Percentiles rank a stretch among this genome's conserved stretches.
Evolutionary conservation across 2,113 vertebrate species (phyloP).

Genomic region (Pygoscelis antarcticus): DNA sequence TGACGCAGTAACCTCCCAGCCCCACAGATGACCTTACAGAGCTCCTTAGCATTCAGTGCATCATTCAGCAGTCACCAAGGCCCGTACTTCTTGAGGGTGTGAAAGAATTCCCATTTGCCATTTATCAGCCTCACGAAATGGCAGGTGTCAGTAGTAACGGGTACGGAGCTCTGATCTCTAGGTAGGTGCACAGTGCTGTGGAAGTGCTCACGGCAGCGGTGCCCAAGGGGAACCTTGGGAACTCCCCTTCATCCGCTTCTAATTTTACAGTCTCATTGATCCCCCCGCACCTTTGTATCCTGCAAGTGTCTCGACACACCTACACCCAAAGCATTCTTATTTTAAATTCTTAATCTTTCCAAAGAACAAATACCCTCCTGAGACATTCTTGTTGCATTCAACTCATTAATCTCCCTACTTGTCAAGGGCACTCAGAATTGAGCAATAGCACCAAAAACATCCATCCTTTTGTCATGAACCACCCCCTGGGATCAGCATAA

Average conservation of each 20-base stretch:
- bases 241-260: neutral
- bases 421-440: neutral
- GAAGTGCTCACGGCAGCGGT: neutral
- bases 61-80: neutral
- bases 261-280: neutral
- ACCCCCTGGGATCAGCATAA: neutral
- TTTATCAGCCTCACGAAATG: neutral
- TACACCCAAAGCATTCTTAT: neutral
- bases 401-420: slow-evolving; percentile 41
- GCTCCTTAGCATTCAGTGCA: neutral
- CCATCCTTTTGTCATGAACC: slow-evolving; percentile 16
- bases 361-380: neutral
- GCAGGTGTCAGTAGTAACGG: neutral
- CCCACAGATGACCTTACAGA: neutral
- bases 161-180: neutral
- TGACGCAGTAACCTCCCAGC: neutral
- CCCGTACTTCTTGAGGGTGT: neutral
- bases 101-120: neutral
- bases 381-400: neutral
- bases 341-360: slow-evolving; percentile 16
- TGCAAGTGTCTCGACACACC: neutral
- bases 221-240: neutral
- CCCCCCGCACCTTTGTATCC: neutral
- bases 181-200: too few relatives aligned
- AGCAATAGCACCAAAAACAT: neutral